Evolutionary conservation across 2,797 vertebrate species (phyloP).

Genomic region (Cynodonichthys magdalenae): DNA sequence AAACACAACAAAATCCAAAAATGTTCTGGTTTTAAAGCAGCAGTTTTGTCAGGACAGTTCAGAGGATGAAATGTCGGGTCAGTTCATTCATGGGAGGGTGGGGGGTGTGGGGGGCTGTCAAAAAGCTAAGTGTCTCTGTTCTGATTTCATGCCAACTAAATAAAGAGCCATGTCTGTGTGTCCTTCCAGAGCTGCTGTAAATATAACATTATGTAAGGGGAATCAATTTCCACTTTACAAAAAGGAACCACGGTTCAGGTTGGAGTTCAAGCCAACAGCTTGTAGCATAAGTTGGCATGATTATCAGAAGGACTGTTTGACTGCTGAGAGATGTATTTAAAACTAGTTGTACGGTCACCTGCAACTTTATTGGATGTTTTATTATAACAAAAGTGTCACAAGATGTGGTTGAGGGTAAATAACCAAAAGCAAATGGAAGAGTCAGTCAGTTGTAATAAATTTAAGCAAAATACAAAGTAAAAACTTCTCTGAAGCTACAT

Average conservation of each 20-base stretch:
- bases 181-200: conserved; percentile 73
- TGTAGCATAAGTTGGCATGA: conserved; percentile 29
- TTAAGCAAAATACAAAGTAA: background rate
- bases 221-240: conserved; percentile 64
- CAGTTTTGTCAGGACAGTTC: conserved; percentile 19
- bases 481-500: background rate
- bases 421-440: background rate
- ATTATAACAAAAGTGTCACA: background rate
- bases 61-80: conserved; percentile 43
- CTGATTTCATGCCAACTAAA: conserved; percentile 73
- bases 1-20: background rate
- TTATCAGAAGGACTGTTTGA: conserved; percentile 24
- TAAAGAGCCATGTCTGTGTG: conserved; percentile 63
- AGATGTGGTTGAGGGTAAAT: background rate
- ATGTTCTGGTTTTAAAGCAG: background rate
- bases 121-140: conserved; percentile 57
- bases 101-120: conserved; percentile 54
- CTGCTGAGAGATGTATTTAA: conserved; percentile 6
- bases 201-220: conserved; percentile 74
- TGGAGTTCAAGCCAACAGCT: conserved; percentile 29
- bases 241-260: conserved; percentile 50
- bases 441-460: background rate
- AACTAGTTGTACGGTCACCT: background rate
- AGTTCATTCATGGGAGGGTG: conserved; percentile 52
- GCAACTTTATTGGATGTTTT: background rate